Evolutionary conservation across 1,140 invertebrate species (phyloP), one percentile per base, ranked within the genome.

Genomic region (Philotrypesis tridentata): DNA sequence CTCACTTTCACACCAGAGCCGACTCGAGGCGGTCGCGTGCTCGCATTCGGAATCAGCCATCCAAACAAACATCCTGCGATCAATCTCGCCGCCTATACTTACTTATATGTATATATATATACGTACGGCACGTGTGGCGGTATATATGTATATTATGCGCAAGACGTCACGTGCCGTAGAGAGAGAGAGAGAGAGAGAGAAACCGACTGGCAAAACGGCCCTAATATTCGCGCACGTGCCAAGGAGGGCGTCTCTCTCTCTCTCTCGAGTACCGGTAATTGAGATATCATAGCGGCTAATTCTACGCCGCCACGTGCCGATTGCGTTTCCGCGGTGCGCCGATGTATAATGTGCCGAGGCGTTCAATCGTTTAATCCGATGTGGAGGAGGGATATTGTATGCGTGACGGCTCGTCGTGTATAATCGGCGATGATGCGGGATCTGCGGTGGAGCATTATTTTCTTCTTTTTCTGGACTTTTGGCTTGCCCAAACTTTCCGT

Each of bases 221-320:
- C 63, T 65, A 25, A 29, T n/a, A n/a, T 27, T 65, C 27, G 63
- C 63, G 63, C 48, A 55, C 63, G 21, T 40, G 25, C 14, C 72
- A n/a, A 55, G n/a, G 55, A 61, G 12, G 70, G 78, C 83, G 61
- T 79, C 71, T 33, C n/a, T n/a, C n/a, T n/a, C n/a, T n/a, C n/a
- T n/a, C n/a, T n/a, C 83, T 72, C 81, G 83, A 86, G 81, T 71
- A 70, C 29, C 21, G 73, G 83, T 89, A 89, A 89, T 89, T 88
- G 88, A 88, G 87, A 89, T 89, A 89, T 89, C 87, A 89, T 88
- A 82, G 25, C 21, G 14, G 82, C 82, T 87, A 86, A 88, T 88
- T 85, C 75, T 70, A 6, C 48, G 21, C 17, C 68, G 31, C 2
- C 68, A 37, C 68, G 67, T 29, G 77, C 43, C 27, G 6, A 17